Evolutionary conservation across 2,797 vertebrate genomes (phyloP).

Genomic region (Rallus crepitans): DNA sequence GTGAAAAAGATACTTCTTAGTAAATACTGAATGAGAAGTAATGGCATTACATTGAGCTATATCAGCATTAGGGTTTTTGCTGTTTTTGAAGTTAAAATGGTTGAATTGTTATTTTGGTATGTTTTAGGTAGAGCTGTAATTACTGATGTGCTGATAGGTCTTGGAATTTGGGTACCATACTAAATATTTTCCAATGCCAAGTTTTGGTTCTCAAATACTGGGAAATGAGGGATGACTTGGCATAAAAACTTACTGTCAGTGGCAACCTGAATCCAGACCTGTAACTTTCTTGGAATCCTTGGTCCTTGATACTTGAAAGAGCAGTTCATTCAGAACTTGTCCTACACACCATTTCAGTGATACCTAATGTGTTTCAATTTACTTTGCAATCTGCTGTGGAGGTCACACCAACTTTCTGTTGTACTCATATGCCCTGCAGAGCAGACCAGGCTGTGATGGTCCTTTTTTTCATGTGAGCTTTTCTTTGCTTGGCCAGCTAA

Average conservation of each 20-base stretch:
- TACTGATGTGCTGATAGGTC: neutral
- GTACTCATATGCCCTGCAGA: neutral
- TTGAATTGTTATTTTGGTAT: neutral
- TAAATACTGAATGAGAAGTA: neutral
- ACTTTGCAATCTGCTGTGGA: neutral
- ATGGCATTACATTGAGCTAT: neutral
- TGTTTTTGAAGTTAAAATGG: neutral
- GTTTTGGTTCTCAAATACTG: neutral
- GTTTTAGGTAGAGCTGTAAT: neutral
- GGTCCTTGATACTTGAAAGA: neutral
- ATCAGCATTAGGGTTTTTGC: neutral
- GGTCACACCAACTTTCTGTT: neutral
- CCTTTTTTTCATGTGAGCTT: neutral
- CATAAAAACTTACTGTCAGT: neutral
- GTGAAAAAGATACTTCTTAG: neutral
- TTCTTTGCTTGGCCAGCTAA: neutral
- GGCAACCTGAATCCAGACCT: neutral
- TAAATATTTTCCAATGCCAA: neutral
- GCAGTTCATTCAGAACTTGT: neutral
- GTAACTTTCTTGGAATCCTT: neutral
- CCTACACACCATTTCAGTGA: neutral
- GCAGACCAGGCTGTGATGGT: neutral
- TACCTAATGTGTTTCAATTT: neutral
- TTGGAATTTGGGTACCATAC: neutral
- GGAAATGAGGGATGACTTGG: neutral